Evolutionary conservation across 2,113 vertebrate species (phyloP).

Genomic region (Notothenia rossii): DNA sequence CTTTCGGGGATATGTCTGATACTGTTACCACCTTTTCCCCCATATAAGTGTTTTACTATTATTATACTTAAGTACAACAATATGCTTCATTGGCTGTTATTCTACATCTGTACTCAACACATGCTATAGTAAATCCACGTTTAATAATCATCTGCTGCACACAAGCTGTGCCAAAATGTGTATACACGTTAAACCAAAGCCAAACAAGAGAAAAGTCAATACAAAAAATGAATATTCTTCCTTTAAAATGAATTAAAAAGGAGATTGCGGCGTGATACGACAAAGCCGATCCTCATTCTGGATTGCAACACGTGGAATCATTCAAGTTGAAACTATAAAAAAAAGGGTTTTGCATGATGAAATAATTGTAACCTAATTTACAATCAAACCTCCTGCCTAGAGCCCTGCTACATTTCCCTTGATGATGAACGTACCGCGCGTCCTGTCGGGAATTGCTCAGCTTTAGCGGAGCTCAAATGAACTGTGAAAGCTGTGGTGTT

Average conservation of each 20-base stretch:
- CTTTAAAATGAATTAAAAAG: not conserved
- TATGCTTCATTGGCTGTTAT: too few relatives aligned
- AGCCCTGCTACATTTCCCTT: slow-evolving; percentile 9
- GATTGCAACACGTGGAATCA: slow-evolving; percentile 64
- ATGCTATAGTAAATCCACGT: too few relatives aligned
- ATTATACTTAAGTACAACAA: too few relatives aligned
- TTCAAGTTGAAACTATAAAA: slow-evolving; percentile 45
- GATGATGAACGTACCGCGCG: slow-evolving; percentile 3
- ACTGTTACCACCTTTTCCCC: too few relatives aligned
- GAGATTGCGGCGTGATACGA: slow-evolving; percentile 7
- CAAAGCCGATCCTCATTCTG: slow-evolving; percentile 9
- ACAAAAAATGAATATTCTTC: not conserved
- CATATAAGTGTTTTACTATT: too few relatives aligned
- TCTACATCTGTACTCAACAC: too few relatives aligned
- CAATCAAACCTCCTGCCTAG: slow-evolving; percentile 31
- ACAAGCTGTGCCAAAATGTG: too few relatives aligned
- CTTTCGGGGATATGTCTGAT: too few relatives aligned
- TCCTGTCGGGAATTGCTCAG: slow-evolving; percentile 35
- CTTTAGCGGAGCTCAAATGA: slow-evolving; percentile 33
- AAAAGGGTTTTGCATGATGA: slow-evolving; percentile 61
- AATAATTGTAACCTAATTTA: slow-evolving; percentile 64
- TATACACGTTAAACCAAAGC: too few relatives aligned
- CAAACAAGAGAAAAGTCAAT: too few relatives aligned
- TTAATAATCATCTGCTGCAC: too few relatives aligned
- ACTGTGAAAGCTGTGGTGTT: not conserved